Percentiles rank a stretch among this genome's conserved stretches.
phyloP scores from a whole-genome alignment of 2,797 vertebrate genomes.

The Podarcis lilfordi region DNA sequence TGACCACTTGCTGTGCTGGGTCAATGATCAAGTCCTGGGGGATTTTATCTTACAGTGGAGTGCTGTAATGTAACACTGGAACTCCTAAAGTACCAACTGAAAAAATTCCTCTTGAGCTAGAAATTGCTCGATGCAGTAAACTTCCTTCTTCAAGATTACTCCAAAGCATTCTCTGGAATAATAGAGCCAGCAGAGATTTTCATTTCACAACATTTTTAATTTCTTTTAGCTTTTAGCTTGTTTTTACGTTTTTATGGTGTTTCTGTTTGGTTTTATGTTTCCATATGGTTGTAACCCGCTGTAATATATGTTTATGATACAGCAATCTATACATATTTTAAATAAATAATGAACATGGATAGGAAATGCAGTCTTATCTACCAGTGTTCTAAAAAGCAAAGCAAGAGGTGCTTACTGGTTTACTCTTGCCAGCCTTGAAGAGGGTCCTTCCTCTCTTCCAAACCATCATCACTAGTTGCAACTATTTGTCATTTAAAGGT shows the following conservation, averaged over 20 bases:
- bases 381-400: too few species aligned
- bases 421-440: too few species aligned
- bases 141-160: conserved; percentile 17
- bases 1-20: conserved; percentile 29
- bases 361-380: not conserved
- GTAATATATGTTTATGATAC: too few species aligned
- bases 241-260: too few species aligned
- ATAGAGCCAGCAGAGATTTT: not conserved
- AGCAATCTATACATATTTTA: too few species aligned
- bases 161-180: conserved; percentile 15
- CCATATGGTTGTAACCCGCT: too few species aligned
- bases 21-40: conserved; percentile 48
- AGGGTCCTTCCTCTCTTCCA: too few species aligned
- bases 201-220: not conserved
- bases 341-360: not conserved
- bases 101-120: conserved; percentile 40
- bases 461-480: not conserved
- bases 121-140: conserved; percentile 62
- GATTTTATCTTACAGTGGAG: conserved; percentile 12
- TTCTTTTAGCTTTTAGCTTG: too few species aligned
- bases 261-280: too few species aligned
- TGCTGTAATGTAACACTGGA: conserved; percentile 41
- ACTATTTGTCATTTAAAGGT: not conserved
- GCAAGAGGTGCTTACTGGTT: too few species aligned
- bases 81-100: conserved; percentile 2